These are phyloP conservation scores for Schizaphis graminum DNA, from an alignment of 2,888 invertebrate species.

Conservation along the genomic window DNA sequence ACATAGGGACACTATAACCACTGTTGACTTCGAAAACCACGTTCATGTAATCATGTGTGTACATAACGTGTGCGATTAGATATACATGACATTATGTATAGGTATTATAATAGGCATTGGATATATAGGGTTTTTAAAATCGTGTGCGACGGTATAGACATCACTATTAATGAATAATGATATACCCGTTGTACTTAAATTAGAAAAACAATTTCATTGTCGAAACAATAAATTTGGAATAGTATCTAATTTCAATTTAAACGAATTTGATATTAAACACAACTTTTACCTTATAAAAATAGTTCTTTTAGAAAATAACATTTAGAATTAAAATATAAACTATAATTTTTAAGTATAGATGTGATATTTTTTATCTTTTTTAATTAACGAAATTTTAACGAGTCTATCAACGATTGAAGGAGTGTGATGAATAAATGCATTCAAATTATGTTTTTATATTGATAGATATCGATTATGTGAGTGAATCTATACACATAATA, in stretches of 20 bases:
- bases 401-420: neutral
- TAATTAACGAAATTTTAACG: neutral
- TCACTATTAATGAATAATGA: neutral
- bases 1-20: too few species aligned
- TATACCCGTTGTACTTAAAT: neutral
- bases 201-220: neutral
- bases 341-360: neutral
- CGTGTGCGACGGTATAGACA: neutral
- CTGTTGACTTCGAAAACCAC: neutral
- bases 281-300: neutral
- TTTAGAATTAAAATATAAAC: neutral
- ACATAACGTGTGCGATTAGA: neutral
- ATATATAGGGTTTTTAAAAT: neutral
- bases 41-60: neutral
- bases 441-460: neutral
- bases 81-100: neutral
- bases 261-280: neutral
- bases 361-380: neutral
- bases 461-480: neutral
- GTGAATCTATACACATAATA: neutral
- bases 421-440: neutral
- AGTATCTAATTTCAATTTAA: neutral
- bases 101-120: too few species aligned
- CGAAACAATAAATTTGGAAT: neutral
- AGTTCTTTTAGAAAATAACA: neutral